Evolutionary conservation across 2,113 vertebrate genomes (phyloP).

Genomic region (Felis catus): DNA sequence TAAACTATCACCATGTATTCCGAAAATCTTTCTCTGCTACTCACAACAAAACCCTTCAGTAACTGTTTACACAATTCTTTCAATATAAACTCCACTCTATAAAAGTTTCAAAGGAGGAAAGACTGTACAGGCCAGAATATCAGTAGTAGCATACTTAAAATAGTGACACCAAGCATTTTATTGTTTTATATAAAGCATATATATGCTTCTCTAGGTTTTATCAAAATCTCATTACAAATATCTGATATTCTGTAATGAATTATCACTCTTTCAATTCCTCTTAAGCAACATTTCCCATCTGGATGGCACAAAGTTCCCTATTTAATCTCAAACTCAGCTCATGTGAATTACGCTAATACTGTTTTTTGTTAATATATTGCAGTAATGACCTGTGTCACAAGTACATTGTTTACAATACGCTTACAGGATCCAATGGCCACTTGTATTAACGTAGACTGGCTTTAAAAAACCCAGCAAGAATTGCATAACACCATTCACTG

Average conservation of each 20-base stretch:
- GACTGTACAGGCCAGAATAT: background rate
- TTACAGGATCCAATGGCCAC: background rate
- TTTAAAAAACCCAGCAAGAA: background rate
- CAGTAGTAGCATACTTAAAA: no score
- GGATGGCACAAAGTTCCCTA: background rate
- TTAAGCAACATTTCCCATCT: background rate
- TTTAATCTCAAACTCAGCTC: background rate
- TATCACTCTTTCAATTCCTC: background rate
- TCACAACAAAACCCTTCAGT: accelerated
- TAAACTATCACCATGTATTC: no score
- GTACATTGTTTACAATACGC: background rate
- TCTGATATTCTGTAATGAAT: background rate
- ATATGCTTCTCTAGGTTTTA: background rate
- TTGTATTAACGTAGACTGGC: background rate
- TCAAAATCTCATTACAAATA: background rate
- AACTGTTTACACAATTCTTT: no score
- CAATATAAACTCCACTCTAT: no score
- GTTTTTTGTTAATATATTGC: background rate
- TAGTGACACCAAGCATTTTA: background rate
- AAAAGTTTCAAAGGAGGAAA: background rate
- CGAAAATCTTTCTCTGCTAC: background rate
- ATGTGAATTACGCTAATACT: no score
- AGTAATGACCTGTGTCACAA: background rate
- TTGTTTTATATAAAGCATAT: background rate
- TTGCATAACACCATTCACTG: background rate